Conservation (phyloP, 2,797 vertebrate genomes). For the Pseudochromis fuscus region DNA sequence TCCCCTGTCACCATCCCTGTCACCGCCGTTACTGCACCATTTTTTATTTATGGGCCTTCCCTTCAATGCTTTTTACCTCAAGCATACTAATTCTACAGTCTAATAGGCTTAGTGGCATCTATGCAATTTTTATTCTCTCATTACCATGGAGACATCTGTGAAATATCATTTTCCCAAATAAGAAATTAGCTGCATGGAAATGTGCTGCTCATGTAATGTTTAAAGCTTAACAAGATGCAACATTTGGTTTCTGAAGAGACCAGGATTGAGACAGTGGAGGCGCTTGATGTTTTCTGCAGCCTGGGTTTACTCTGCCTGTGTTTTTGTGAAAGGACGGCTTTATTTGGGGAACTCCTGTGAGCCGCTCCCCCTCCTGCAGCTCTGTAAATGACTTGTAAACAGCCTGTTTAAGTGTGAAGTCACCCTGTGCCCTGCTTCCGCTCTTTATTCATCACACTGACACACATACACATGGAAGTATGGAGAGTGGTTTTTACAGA, state of each 20-base stretch:
- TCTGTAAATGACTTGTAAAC: conserved; percentile 79
- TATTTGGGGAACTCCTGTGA: conserved; percentile 37
- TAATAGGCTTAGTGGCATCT: conserved; percentile 34
- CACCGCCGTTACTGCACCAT: conserved; percentile 60
- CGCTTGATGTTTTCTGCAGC: conserved; percentile 17
- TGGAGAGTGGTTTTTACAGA: conserved; percentile 66
- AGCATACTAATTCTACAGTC: conserved; percentile 51
- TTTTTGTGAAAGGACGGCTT: conserved; percentile 55
- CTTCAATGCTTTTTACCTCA: conserved; percentile 35
- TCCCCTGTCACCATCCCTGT: conserved; percentile 61
- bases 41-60: conserved; percentile 72
- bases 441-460: conserved; percentile 77
- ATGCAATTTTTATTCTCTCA: conserved; percentile 27
- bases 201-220: conserved; percentile 3
- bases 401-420: conserved; percentile 81
- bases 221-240: conserved; percentile 8
- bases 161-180: conserved; percentile 5
- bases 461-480: conserved; percentile 62
- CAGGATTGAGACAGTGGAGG: conserved; percentile 12
- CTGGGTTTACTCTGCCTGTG: conserved; percentile 19
- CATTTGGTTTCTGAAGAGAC: conserved; percentile 13
- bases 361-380: conserved; percentile 58
- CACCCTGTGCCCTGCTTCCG: conserved; percentile 77
- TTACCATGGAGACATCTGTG: conserved; percentile 19
- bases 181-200: conserved; percentile 9